Conservation (phyloP, 2,888 invertebrate genomes). For the Argyra leucocephala region DNA sequence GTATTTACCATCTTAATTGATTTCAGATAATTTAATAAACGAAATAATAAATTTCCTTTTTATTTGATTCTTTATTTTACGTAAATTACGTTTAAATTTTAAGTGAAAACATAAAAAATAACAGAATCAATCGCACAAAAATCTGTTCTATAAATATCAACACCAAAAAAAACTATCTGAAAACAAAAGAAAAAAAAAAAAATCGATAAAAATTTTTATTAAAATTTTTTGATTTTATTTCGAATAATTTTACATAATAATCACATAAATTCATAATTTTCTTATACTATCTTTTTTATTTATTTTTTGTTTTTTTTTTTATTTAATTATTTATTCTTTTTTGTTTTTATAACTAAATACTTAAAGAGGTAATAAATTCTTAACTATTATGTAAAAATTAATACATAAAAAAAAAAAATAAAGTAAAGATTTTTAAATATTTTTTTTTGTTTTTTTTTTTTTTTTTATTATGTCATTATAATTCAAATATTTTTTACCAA, state of each 20-base stretch:
- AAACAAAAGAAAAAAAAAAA: no score
- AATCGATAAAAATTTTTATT: neutral
- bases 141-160: no score
- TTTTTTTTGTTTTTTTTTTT: neutral
- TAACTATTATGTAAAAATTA: neutral
- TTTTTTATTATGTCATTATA: neutral
- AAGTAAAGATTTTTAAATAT: neutral
- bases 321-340: neutral
- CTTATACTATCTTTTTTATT: neutral
- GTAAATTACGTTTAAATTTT: no score
- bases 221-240: neutral
- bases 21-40: no score
- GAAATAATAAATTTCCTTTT: no score
- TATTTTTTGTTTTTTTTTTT: neutral
- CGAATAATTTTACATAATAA: slow-evolving; percentile 6
- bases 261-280: slow-evolving; percentile 2
- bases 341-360: neutral
- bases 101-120: no score
- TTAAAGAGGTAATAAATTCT: slow-evolving; percentile 6
- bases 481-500: neutral
- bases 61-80: no score
- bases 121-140: no score
- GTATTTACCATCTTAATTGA: no score
- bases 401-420: neutral
- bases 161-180: no score